Evolutionary conservation across 2,888 invertebrate species (phyloP), one percentile per base, ranked within the genome.

Genomic region (Scaptomyza flava): DNA sequence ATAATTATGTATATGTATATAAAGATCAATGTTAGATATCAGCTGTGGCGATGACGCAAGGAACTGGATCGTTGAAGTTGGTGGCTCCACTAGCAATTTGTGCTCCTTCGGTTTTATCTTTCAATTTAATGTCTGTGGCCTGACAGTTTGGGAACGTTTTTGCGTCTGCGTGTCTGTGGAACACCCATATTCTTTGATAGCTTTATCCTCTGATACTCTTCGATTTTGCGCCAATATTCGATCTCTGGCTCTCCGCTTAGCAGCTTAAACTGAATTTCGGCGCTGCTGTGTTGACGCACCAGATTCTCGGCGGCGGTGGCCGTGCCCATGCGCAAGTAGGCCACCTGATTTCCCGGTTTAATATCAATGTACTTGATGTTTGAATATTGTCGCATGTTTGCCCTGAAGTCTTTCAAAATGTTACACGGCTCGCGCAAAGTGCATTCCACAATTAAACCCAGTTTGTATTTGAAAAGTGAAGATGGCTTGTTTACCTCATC

Each of bases 321-420:
- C 0, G 93, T 91, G 65, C 93, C 93, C 45, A 96, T 95, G 51
- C 97, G 93, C 6, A 97, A 92, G 87, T 94, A 94, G 0, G 95
- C 95, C 78, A 95, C 93, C 7, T 93, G 93, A 56, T 94, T 94
- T 3, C 95, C 96, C 76, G 96, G 95, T 72, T 94, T 94, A 0
- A 96, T 93, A 87, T 98, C 98, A 0, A 98, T 95, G 87, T 96
- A 98, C 74, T 95, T 94, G 0, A 96, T 94, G 33, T 94, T 94
- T 14, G 93, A 90, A 71, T 94, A 94, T 58, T 93, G 93, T 75
- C 93, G 94, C 68, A 95, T 92, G 82, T 95, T 93, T 81, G 95
- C 94, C 91, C 96, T 96, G 7, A 96, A 94, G 57, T 93, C 93
- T 89, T 95, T 95, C 0, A 94, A 91, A 89, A 95, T 95, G 1